A percentile compares a stretch with the other conserved stretches of the same genome.
These are phyloP conservation scores for Ips typographus DNA, from an alignment of 1,140 invertebrate genomes.

Conservation along the genomic window DNA sequence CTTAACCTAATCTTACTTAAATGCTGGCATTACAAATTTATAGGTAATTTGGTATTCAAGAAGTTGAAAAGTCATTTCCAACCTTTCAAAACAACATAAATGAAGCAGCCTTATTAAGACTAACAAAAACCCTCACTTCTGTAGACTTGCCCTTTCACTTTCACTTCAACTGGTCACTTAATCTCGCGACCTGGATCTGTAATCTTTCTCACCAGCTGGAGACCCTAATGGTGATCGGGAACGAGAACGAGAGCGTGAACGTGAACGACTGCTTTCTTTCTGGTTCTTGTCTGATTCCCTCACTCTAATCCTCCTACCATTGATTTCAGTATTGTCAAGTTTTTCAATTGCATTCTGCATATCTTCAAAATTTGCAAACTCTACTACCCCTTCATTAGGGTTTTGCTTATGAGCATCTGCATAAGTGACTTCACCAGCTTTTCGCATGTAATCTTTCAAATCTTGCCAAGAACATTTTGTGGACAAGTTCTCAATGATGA, in stretches of 20 bases:
- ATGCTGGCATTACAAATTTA: no score
- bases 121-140: background rate
- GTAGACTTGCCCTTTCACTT: background rate
- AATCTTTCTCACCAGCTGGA: conserved; percentile 7
- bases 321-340: conserved; percentile 66
- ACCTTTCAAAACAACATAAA: background rate
- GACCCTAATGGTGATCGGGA: conserved; percentile 47
- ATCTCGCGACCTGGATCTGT: conserved; percentile 5
- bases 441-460: conserved; percentile 94
- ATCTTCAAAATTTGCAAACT: conserved; percentile 86
- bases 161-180: background rate
- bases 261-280: conserved; percentile 66
- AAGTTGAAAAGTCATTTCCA: background rate
- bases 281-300: conserved; percentile 64
- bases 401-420: conserved; percentile 86
- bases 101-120: background rate
- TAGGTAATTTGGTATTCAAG: background rate
- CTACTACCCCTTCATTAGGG: conserved; percentile 87
- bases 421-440: conserved; percentile 97
- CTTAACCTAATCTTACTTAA: no score
- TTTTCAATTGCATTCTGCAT: conserved; percentile 95
- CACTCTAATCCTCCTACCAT: conserved; percentile 37
- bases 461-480: conserved; percentile 96
- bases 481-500: conserved; percentile 97
- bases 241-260: conserved; percentile 64